Evolutionary conservation across 2,888 invertebrate genomes (phyloP), one percentile per base, ranked within the genome.

Genomic region (Danaus chrysippus): DNA sequence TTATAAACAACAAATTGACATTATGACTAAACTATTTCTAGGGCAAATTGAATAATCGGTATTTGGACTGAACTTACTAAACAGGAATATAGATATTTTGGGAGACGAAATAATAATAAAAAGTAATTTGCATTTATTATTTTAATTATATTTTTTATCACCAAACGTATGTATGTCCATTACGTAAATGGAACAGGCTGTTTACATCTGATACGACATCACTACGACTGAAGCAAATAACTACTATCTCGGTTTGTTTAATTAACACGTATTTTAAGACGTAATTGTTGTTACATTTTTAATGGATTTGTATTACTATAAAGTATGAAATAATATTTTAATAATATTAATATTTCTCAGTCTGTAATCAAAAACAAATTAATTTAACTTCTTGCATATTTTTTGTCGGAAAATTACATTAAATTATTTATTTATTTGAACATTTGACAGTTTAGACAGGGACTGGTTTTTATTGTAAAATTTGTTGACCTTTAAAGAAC

Each of bases 91-190:
- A 23, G 23, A 23, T 23, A 23, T 23, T 23, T 23, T 23, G 3
- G 23, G 23, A 6, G 8, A 1, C 12, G 6, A 56, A 34, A 41
- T 43, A 53, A 42, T 54, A 54, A 41, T 12, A 55, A 55, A 61
- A 49, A 56, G 56, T 56, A 42, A 56, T 61, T 49, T 34, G 46
- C 55, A 60, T 55, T 56, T 46, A 56, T 56, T 41, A 56, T 60
- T 54, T 61, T 52, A 19, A 56, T 56, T 56, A 56, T 52, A 49
- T 52, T n/a, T 56, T 52, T 52, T 43, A 56, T 61, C 53, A 61
- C n/a, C 11, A 42, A 49, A 46, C 34, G 17, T 19, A 17, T 15
- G 56, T 54, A 49, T 49, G n/a, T 34, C 43, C 42, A 34, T 60
- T 55, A 56, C 55, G 52, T 52, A 60, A 49, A 60, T 56, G 23